phyloP scores from a whole-genome alignment of 2,888 invertebrate species.

The Cephus spinipes region DNA sequence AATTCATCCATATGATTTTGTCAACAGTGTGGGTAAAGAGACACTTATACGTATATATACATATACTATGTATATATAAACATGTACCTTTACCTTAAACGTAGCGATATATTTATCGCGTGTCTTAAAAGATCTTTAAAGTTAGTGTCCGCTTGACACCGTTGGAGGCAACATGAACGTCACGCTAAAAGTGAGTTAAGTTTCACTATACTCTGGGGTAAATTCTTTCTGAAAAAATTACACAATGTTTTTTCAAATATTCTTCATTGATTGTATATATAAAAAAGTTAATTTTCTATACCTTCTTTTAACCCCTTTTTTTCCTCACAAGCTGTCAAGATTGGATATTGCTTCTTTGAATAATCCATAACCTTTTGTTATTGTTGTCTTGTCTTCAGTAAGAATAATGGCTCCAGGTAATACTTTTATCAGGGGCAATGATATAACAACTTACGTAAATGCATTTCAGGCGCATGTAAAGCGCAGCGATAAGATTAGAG shows the following conservation, averaged over 20 bases:
- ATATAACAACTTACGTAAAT: neutral
- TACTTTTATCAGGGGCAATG: neutral
- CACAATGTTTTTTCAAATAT: neutral
- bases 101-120: constrained; percentile 11
- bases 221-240: neutral
- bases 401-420: neutral
- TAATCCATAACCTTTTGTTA: neutral
- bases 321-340: too few species aligned
- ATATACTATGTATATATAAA: neutral
- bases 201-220: neutral
- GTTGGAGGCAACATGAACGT: constrained; percentile 13
- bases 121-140: constrained; percentile 15
- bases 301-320: neutral
- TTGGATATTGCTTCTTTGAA: neutral
- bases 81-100: neutral
- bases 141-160: constrained; percentile 14
- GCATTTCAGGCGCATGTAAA: neutral
- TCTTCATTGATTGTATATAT: neutral
- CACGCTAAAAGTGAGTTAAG: constrained; percentile 19
- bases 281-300: neutral
- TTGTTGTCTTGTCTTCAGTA: neutral
- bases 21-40: neutral
- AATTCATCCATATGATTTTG: constrained; percentile 1
- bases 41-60: neutral
- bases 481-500: neutral